Base-by-base conservation (phyloP, 2,888 invertebrate genomes). In the Brachypalpus laphriformis region DNA sequence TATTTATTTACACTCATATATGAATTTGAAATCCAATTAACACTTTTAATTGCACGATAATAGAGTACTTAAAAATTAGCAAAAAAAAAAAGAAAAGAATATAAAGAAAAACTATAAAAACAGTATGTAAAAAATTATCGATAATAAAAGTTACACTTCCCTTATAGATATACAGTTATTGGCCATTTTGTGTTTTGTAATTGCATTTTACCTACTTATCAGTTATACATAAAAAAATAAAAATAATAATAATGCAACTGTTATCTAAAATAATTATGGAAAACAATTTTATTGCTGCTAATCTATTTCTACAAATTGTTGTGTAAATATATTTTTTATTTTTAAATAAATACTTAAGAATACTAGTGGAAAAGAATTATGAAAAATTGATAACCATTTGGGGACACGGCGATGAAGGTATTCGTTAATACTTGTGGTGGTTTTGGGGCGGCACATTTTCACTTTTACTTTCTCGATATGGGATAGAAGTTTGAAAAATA, bases 121-220 rank as follows among this genome's bases (percentile, higher is more conserved):
- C 34, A 25, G 18, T 28, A 16, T 14, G 37, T 61, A 51, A 34
- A 71, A 47, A 71, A 40, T 16, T 47, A 37, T 75, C 57, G 45
- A 63, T 74, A 66, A 20, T 37, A 57, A 45, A 76, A 68, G 66
- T 76, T 68, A 37, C 18, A 25, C 25, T 25, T 25, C 5, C 3
- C 25, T 25, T 25, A 25, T 25, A 25, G 25, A 25, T 25, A 25
- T 25, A 25, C 25, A 25, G 25, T 82, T 77, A 82, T 77, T 82
- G 82, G 82, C 82, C 82, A 72, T 82, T 81, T 72, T 75, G 45
- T 68, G 18, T 74, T 8, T 80, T 57, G 9, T 75, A 63, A 82
- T 71, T 82, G 68, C 82, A 72, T 72, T 66, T 82, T 72, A 71
- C 57, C 82, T 82, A 82, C 82, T 78, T 82, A 82, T 63, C 28